Conservation (phyloP, 2,113 vertebrate species). For the Catharus bicknelli region DNA sequence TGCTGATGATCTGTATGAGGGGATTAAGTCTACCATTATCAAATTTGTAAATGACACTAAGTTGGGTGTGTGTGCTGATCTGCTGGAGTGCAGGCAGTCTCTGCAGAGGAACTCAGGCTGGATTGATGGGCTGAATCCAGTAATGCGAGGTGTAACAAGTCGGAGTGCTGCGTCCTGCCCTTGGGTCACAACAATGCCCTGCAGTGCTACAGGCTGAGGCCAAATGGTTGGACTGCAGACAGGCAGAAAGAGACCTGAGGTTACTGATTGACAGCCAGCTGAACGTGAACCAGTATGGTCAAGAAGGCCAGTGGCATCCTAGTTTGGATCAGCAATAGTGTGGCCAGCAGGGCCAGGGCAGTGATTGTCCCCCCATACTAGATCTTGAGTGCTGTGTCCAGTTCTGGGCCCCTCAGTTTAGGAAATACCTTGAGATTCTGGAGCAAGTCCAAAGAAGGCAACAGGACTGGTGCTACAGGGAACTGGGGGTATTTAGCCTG, state of each 20-base stretch:
- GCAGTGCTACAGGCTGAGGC: background rate
- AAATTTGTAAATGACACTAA: background rate
- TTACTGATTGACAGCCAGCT: background rate
- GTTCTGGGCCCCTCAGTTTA: background rate
- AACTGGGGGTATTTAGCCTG: background rate
- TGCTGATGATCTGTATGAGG: background rate
- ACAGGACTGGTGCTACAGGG: fast-evolving
- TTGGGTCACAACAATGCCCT: background rate
- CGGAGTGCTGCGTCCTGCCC: background rate
- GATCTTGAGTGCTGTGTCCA: background rate
- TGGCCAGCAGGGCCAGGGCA: background rate
- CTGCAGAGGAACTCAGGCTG: background rate
- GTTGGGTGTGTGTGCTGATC: background rate
- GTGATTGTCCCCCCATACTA: too few species aligned
- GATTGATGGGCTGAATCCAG: fast-evolving
- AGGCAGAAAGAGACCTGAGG: background rate
- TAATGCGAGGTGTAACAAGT: fast-evolving
- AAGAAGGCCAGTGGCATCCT: background rate
- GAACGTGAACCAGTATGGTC: background rate
- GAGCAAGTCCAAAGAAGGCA: background rate
- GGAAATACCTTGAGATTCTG: background rate
- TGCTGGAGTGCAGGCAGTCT: background rate
- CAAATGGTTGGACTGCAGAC: background rate
- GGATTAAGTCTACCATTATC: background rate
- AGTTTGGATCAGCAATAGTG: background rate